Conservation (phyloP, 2,113 vertebrate species). For the Proteles cristata region DNA sequence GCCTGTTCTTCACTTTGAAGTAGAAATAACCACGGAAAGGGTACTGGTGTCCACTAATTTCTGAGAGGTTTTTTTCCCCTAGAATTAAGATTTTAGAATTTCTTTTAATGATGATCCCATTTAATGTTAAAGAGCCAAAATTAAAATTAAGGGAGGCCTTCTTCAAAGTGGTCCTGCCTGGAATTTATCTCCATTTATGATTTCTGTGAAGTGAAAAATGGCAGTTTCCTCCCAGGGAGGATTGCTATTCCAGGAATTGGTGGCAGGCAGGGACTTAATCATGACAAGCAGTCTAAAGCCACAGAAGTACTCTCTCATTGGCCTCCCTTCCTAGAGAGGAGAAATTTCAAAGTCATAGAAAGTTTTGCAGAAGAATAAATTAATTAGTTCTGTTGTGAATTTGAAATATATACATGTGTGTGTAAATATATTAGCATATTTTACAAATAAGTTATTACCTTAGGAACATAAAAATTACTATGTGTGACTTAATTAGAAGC, state of each 20-base stretch:
- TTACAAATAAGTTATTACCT: constrained; percentile 46
- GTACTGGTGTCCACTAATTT: neutral
- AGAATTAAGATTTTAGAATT: constrained; percentile 45
- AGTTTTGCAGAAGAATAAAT: constrained; percentile 36
- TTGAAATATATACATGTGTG: neutral
- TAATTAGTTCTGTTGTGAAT: neutral
- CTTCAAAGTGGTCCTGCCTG: constrained; percentile 46
- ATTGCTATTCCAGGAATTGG: constrained; percentile 63
- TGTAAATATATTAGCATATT: constrained; percentile 2
- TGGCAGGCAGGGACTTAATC: constrained; percentile 31
- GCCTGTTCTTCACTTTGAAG: neutral
- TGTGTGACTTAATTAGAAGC: constrained; percentile 46
- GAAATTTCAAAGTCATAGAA: constrained; percentile 50
- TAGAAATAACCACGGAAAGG: neutral
- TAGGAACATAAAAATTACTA: constrained; percentile 25
- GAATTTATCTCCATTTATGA: constrained; percentile 67
- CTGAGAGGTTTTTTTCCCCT: neutral
- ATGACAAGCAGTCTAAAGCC: neutral
- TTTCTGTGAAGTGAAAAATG: constrained; percentile 62
- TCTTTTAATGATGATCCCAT: neutral
- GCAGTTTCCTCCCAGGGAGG: constrained; percentile 23
- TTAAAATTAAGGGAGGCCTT: constrained; percentile 14
- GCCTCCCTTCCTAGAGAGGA: neutral
- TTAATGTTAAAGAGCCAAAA: constrained; percentile 46
- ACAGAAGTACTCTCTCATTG: neutral